phyloP scores from a whole-genome alignment of 2,113 vertebrate genomes.

The Microcebus griseorufus region DNA sequence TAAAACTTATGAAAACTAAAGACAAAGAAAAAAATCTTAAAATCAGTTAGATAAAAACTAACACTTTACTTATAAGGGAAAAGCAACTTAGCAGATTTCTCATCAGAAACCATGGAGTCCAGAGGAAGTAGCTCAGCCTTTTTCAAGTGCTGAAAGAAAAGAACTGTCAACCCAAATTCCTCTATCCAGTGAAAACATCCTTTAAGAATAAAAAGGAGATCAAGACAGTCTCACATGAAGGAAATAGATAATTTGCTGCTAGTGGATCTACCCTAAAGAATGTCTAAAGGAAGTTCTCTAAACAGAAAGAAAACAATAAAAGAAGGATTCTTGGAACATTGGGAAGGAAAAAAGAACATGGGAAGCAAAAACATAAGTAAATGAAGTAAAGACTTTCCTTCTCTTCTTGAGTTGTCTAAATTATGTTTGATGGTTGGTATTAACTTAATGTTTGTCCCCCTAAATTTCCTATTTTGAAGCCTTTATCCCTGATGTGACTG shows the following conservation, averaged over 20 bases:
- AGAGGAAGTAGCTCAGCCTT: background rate
- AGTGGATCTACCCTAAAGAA: background rate
- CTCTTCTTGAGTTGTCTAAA: background rate
- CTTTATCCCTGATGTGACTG: background rate
- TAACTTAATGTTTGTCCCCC: background rate
- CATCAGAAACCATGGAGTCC: background rate
- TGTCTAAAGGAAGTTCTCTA: slow-evolving; percentile 22
- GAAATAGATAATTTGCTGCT: background rate
- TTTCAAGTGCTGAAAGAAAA: slow-evolving; percentile 6
- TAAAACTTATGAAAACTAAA: slow-evolving; percentile 19
- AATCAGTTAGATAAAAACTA: slow-evolving; percentile 2
- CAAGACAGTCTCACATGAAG: slow-evolving; percentile 4
- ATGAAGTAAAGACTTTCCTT: background rate
- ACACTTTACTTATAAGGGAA: background rate
- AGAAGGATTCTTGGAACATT: background rate
- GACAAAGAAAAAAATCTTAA: background rate
- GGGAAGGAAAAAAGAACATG: background rate
- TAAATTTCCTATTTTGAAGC: background rate
- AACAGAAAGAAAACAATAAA: slow-evolving; percentile 29
- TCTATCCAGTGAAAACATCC: background rate
- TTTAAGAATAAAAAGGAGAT: slow-evolving; percentile 1
- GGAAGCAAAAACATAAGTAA: background rate
- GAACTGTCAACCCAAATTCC: background rate
- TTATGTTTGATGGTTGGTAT: background rate
- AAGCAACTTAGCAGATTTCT: background rate